These are phyloP conservation scores for Melanotaenia pygmaea DNA, from an alignment of 2,797 vertebrate species.

Conservation along the genomic window DNA sequence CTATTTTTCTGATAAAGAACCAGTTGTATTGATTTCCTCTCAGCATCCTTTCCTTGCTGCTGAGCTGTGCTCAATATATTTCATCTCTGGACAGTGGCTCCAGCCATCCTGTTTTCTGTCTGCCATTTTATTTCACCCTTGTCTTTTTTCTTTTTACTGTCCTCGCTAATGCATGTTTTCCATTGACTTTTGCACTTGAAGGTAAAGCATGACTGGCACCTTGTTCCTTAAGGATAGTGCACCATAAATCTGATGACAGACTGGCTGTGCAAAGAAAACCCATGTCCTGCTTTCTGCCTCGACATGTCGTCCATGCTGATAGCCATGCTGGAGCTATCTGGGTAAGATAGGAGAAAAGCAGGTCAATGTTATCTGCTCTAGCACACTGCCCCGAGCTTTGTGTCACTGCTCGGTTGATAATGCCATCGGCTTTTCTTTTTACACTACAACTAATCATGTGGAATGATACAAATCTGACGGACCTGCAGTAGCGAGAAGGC, in stretches of 20 bases:
- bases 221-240: constrained; percentile 35
- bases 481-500: constrained; percentile 10
- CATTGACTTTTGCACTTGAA: constrained; percentile 44
- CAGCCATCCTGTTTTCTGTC: constrained; percentile 46
- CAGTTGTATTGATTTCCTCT: constrained; percentile 59
- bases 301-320: constrained; percentile 15
- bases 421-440: constrained; percentile 41
- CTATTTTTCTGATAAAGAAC: constrained; percentile 24
- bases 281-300: constrained; percentile 22
- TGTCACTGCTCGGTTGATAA: constrained; percentile 46
- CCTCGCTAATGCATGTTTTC: constrained; percentile 50
- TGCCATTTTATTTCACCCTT: constrained; percentile 52
- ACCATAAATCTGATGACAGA: constrained; percentile 50
- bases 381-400: constrained; percentile 57
- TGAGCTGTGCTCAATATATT: constrained; percentile 37
- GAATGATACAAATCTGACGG: constrained; percentile 43
- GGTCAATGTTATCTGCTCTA: constrained; percentile 75
- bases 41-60: constrained; percentile 10
- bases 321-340: constrained; percentile 26
- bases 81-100: constrained; percentile 69
- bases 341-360: constrained; percentile 30
- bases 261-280: constrained; percentile 6
- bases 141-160: constrained; percentile 41
- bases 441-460: constrained; percentile 30
- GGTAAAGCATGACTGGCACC: constrained; percentile 58